These are phyloP conservation scores for Apeltes quadracus DNA, from an alignment of 2,113 vertebrate genomes.

Conservation along the genomic window DNA sequence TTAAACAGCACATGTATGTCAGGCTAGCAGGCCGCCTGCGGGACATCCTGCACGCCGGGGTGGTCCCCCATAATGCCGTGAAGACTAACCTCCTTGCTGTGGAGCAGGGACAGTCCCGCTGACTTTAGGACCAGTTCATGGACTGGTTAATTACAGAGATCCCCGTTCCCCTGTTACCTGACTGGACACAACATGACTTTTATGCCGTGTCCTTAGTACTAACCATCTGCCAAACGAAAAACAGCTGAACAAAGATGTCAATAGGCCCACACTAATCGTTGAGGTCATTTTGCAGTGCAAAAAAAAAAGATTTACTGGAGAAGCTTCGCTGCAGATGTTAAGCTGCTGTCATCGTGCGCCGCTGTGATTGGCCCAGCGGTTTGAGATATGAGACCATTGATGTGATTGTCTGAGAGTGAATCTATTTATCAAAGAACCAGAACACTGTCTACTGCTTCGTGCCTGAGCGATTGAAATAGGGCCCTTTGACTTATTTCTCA, in stretches of 20 bases:
- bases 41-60: conserved; percentile 69
- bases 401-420: not conserved
- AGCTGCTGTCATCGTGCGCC: not conserved
- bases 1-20: conserved; percentile 68
- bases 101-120: conserved; percentile 64
- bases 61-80: conserved; percentile 63
- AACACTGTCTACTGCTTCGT: not conserved
- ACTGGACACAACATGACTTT: conserved; percentile 54
- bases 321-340: not conserved
- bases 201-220: conserved; percentile 27
- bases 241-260: not conserved
- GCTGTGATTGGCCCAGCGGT: not conserved
- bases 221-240: not conserved
- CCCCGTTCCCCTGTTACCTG: conserved; percentile 55
- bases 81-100: conserved; percentile 61
- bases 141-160: conserved; percentile 65
- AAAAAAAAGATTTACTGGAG: not conserved
- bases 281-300: not conserved
- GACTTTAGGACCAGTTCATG: conserved; percentile 70
- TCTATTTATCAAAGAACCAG: not conserved
- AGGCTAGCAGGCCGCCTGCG: conserved; percentile 54
- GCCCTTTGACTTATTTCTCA: not conserved
- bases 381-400: not conserved
- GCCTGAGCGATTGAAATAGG: not conserved
- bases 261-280: not conserved